phyloP scores from a whole-genome alignment of 2,113 vertebrate genomes.

The Scytalopus superciliaris region DNA sequence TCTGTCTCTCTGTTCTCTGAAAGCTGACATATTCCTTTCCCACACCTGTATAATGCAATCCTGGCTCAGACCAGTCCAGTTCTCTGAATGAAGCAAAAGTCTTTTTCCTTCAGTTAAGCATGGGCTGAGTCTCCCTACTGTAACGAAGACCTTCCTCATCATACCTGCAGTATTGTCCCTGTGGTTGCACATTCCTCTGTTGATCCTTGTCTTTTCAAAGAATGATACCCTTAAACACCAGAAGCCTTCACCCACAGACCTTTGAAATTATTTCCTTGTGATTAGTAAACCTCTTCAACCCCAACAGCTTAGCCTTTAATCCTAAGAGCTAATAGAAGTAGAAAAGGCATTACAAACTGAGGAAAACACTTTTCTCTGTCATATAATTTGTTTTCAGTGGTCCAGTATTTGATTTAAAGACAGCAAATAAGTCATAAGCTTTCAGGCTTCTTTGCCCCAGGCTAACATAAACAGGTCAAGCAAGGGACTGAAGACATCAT shows the following conservation, averaged over 20 bases:
- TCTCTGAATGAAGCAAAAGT: background rate
- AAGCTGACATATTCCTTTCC: background rate
- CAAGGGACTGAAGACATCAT: fast-evolving
- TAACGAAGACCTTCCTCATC: background rate
- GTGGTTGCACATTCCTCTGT: background rate
- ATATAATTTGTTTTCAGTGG: background rate
- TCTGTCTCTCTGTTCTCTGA: background rate
- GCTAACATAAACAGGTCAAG: background rate
- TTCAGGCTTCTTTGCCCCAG: background rate
- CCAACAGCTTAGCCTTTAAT: background rate
- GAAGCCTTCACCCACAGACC: background rate
- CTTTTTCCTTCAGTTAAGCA: background rate
- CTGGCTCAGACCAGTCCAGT: background rate
- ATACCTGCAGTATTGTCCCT: background rate
- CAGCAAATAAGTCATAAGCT: background rate
- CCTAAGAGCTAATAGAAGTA: background rate
- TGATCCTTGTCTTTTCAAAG: background rate
- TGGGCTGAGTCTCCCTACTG: background rate
- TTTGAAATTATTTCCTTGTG: background rate
- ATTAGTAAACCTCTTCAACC: background rate
- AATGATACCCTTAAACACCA: background rate
- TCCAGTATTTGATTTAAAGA: background rate
- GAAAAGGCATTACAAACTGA: background rate
- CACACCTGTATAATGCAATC: background rate
- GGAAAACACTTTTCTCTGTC: background rate